Conservation (phyloP, 2,797 vertebrate genomes). For the Moxostoma hubbsi region DNA sequence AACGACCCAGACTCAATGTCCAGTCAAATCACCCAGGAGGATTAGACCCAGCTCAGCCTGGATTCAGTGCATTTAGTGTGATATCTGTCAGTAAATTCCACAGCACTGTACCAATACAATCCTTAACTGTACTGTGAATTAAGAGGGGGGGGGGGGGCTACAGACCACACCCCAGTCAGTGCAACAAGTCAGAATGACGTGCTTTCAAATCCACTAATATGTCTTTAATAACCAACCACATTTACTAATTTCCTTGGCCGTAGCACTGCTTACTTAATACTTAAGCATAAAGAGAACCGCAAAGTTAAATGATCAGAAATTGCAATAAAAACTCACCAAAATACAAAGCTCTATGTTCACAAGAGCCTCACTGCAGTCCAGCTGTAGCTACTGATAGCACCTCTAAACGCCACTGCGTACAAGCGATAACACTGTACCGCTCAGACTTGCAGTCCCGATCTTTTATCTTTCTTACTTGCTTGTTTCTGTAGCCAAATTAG, state of each 20-base stretch:
- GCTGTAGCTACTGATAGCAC: constrained; percentile 64
- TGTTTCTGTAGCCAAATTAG: not conserved
- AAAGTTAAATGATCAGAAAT: not conserved
- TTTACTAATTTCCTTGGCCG: not conserved
- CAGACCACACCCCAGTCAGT: constrained; percentile 15
- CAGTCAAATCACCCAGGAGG: constrained; percentile 46
- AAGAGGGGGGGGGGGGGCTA: constrained; percentile 11
- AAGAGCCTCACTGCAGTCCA: constrained; percentile 39
- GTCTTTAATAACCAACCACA: constrained; percentile 8
- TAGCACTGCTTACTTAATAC: not conserved
- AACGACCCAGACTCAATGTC: constrained; percentile 47
- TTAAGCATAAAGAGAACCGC: not conserved
- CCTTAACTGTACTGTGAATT: not conserved
- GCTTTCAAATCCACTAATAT: not conserved
- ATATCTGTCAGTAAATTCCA: not conserved
- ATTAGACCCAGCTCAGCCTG: constrained; percentile 54
- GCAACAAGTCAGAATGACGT: constrained; percentile 15
- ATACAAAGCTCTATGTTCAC: constrained; percentile 7
- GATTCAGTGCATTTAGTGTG: constrained; percentile 18
- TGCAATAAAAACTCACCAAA: constrained; percentile 8
- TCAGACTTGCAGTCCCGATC: constrained; percentile 10
- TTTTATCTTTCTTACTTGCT: constrained; percentile 6
- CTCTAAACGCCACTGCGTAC: constrained; percentile 41
- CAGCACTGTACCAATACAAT: constrained; percentile 5
- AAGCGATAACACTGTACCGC: constrained; percentile 65